Conservation (phyloP, 2,797 vertebrate genomes). For the Psittacula derbiana region DNA sequence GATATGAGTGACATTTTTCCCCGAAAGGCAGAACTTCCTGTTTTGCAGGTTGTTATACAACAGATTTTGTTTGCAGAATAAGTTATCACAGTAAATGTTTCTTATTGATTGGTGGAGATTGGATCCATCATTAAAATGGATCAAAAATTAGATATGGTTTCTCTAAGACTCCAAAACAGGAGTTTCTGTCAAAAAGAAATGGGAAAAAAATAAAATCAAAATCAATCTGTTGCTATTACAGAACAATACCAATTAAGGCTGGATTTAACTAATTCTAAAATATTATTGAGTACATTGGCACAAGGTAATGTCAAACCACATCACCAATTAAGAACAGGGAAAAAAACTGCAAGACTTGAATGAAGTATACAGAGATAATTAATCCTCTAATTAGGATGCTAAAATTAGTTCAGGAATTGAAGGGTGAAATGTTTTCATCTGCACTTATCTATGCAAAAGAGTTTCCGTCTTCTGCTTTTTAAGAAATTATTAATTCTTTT, state of each 20-base stretch:
- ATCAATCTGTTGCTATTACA: background rate
- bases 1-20: background rate
- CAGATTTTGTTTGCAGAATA: background rate
- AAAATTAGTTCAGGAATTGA: conserved; percentile 13
- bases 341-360: conserved; percentile 19
- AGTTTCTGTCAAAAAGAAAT: background rate
- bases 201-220: background rate
- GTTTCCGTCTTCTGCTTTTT: background rate
- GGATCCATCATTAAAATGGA: background rate
- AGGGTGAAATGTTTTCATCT: background rate
- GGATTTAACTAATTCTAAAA: conserved; percentile 1
- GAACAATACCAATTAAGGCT: background rate
- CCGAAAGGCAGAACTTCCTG: background rate
- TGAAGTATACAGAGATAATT: conserved; percentile 6
- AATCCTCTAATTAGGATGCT: conserved; percentile 12
- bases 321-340: background rate
- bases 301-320: background rate
- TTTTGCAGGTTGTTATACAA: background rate
- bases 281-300: background rate
- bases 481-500: background rate
- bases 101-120: background rate
- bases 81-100: background rate
- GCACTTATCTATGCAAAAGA: background rate
- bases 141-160: background rate
- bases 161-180: background rate